Percentiles rank a stretch among this genome's conserved stretches.
Evolutionary conservation across 2,113 vertebrate genomes (phyloP).

Genomic region (Cynocephalus volans): DNA sequence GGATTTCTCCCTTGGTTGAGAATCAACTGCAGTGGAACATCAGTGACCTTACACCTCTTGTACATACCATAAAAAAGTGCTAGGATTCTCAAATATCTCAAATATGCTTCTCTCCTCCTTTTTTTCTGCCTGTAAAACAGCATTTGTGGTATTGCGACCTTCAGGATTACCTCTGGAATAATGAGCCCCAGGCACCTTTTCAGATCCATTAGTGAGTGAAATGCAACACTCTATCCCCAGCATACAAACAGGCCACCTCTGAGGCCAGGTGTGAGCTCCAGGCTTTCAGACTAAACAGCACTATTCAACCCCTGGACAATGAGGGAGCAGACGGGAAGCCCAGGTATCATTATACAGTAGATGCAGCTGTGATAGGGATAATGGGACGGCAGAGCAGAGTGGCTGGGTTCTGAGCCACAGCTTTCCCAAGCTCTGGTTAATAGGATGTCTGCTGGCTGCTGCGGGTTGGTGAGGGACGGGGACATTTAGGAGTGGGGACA

Average conservation of each 20-base stretch:
- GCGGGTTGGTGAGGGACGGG: background rate
- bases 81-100: constrained; percentile 9
- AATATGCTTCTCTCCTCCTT: background rate
- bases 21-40: background rate
- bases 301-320: constrained; percentile 29
- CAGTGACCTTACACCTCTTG: constrained; percentile 49
- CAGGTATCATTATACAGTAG: fast-evolving
- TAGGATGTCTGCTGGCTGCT: background rate
- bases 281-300: background rate
- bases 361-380: background rate
- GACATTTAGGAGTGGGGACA: background rate
- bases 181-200: constrained; percentile 75
- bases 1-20: constrained; percentile 48
- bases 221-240: background rate
- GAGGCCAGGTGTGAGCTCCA: fast-evolving
- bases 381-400: background rate
- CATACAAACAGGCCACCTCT: background rate
- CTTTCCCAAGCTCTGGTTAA: background rate
- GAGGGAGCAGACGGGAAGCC: background rate
- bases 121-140: constrained; percentile 37
- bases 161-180: constrained; percentile 64
- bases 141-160: constrained; percentile 61
- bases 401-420: background rate
- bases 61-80: background rate
- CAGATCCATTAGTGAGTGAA: constrained; percentile 46